Base-by-base conservation (phyloP, 2,888 invertebrate species). In the Hirtodrosophila cameraria region DNA sequence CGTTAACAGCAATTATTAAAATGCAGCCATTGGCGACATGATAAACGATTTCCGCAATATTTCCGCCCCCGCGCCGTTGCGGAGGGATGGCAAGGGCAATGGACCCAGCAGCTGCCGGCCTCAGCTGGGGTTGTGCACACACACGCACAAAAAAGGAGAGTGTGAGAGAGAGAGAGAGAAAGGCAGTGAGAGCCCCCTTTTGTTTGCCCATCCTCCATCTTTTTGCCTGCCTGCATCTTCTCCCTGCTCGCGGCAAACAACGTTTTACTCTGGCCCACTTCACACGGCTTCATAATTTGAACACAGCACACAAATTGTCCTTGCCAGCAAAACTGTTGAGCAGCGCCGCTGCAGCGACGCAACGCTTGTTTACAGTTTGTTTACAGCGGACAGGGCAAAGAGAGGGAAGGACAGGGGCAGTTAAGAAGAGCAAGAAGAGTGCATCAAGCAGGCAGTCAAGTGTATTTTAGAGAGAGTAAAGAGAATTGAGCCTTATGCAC, bases 41-140 rank as follows among this genome's bases (percentile, higher is more conserved):
- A 83, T 83, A 85, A 87, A 83, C 87, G 87, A 82, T 83, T 83
- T 83, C 82, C 87, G 82, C 87, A 75, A 87, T 82, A 75, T 82
- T 82, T 82, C 82, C 79, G 79, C 46, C 62, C 41, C 18, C 46
- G 23, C 63, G 15, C 18, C 4, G 8, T 1, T 35, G 57, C 30
- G 15, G 31, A 49, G 63, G 69, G 52, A 60, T 70, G 58, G 55
- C 59, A 43, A 53, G 78, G 68, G 61, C 78, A 77, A 60, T 75
- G 69, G 62, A 75, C 70, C 57, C 66, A 57, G 48, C 72, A 65
- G 65, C 65, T 61, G 75, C 50, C 53, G 28, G 39, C 42, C 52
- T 25, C 67, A 16, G 35, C 52, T 45, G 58, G 68, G 69, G 72
- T 55, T 72, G 23, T 23, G 59, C 57, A 45, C 28, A 50, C 43